A percentile compares a stretch with the other conserved stretches of the same genome.
phyloP scores from a whole-genome alignment of 2,888 invertebrate species.

The Metacarcinus magister region DNA sequence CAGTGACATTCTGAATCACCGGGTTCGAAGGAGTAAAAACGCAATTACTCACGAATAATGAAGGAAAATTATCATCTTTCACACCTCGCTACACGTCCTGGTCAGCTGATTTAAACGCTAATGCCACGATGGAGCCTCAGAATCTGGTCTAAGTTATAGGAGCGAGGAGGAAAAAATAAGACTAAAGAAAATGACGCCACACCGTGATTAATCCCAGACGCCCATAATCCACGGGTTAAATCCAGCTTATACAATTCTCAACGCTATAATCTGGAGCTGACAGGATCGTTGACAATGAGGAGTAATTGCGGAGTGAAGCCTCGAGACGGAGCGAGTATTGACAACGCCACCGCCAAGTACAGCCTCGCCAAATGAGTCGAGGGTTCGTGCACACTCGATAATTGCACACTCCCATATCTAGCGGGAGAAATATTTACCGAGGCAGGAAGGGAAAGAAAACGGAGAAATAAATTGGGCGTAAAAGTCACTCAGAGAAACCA shows the following conservation, averaged over 20 bases:
- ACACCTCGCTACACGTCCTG: conserved; percentile 56
- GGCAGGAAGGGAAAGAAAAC: conserved; percentile 6
- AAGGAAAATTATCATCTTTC: conserved; percentile 65
- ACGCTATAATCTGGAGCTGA: conserved; percentile 73
- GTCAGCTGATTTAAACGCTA: conserved; percentile 57
- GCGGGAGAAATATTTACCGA: conserved; percentile 9
- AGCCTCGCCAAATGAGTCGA: conserved; percentile 54
- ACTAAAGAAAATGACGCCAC: conserved; percentile 43
- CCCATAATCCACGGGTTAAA: conserved; percentile 74
- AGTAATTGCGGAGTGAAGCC: conserved; percentile 70
- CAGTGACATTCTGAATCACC: conserved; percentile 67
- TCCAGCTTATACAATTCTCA: conserved; percentile 73
- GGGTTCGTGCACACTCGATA: conserved; percentile 12
- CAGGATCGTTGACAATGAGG: conserved; percentile 77
- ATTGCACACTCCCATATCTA: conserved; percentile 44
- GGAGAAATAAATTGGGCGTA: not conserved
- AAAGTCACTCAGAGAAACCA: conserved; percentile 43
- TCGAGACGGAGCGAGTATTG: conserved; percentile 69
- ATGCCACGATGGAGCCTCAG: conserved; percentile 53
- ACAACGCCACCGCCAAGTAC: conserved; percentile 58
- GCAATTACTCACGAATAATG: conserved; percentile 69
- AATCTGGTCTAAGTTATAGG: conserved; percentile 62
- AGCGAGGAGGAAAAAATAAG: not conserved
- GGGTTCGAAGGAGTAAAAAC: conserved; percentile 3
- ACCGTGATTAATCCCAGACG: conserved; percentile 70